phyloP scores from a whole-genome alignment of 1,140 invertebrate genomes.

The Thaumetopoea pityocampa region DNA sequence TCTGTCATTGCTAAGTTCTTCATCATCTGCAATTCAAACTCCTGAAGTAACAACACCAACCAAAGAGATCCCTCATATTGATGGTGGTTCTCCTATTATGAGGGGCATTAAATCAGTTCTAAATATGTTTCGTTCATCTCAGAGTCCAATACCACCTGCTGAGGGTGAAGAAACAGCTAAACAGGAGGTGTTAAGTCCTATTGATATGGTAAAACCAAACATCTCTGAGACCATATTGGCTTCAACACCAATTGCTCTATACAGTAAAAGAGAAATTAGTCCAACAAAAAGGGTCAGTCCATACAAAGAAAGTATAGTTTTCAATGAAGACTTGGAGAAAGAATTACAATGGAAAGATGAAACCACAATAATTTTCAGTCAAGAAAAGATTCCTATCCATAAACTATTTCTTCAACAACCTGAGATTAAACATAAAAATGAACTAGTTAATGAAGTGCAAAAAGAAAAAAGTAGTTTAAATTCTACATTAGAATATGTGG shows the following conservation, averaged over 20 bases:
- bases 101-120: constrained; percentile 61
- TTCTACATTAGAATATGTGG: constrained; percentile 50
- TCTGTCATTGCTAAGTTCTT: constrained; percentile 49
- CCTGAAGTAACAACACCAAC: constrained; percentile 62
- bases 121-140: constrained; percentile 61
- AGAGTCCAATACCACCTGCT: constrained; percentile 49
- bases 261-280: constrained; percentile 30
- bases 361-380: constrained; percentile 51
- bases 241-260: constrained; percentile 46
- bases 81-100: constrained; percentile 56
- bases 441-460: constrained; percentile 3
- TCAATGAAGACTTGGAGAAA: constrained; percentile 59
- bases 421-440: neutral
- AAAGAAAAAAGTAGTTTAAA: constrained; percentile 24
- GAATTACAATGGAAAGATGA: constrained; percentile 67
- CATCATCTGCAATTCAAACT: constrained; percentile 47
- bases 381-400: constrained; percentile 59
- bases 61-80: constrained; percentile 50
- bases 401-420: constrained; percentile 44
- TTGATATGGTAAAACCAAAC: neutral
- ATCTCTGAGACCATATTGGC: constrained; percentile 18
- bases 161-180: constrained; percentile 19
- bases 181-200: neutral
- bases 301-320: constrained; percentile 52
- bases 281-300: constrained; percentile 47